A percentile compares a stretch with the other conserved stretches of the same genome.
Evolutionary conservation across 2,797 vertebrate species (phyloP).

Genomic region (Clarias platycephalus): DNA sequence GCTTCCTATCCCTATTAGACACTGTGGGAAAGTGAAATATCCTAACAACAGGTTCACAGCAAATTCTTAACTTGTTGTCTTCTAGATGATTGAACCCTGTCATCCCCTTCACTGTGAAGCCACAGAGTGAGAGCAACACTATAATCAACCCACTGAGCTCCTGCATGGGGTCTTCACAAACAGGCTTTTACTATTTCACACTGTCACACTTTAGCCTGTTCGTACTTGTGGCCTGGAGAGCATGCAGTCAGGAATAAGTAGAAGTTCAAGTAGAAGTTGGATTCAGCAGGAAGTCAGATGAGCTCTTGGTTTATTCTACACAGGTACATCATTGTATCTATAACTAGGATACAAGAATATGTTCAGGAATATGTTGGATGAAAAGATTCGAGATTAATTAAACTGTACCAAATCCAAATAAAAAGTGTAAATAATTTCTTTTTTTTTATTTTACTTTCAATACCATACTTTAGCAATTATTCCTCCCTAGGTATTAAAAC

Average conservation of each 20-base stretch:
- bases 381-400: not conserved
- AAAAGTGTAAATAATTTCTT: not conserved
- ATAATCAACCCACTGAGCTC: conserved; percentile 31
- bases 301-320: not conserved
- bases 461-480: not conserved
- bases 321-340: not conserved
- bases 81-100: conserved; percentile 28
- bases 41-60: not conserved
- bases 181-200: conserved; percentile 36
- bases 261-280: conserved; percentile 6
- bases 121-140: conserved; percentile 26
- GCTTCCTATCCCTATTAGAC: too few relatives aligned
- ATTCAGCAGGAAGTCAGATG: not conserved
- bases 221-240: conserved; percentile 18
- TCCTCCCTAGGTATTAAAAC: conserved; percentile 19
- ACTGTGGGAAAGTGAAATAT: not conserved
- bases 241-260: conserved; percentile 11
- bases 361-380: not conserved
- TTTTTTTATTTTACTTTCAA: not conserved
- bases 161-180: conserved; percentile 40
- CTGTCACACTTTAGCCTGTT: conserved; percentile 35
- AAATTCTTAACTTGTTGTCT: not conserved
- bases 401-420: not conserved
- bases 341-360: not conserved
- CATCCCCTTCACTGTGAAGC: conserved; percentile 14